Evolutionary conservation across 2,113 vertebrate genomes (phyloP), one percentile per base, ranked within the genome.

Genomic region (Hippocampus mohnikei): DNA sequence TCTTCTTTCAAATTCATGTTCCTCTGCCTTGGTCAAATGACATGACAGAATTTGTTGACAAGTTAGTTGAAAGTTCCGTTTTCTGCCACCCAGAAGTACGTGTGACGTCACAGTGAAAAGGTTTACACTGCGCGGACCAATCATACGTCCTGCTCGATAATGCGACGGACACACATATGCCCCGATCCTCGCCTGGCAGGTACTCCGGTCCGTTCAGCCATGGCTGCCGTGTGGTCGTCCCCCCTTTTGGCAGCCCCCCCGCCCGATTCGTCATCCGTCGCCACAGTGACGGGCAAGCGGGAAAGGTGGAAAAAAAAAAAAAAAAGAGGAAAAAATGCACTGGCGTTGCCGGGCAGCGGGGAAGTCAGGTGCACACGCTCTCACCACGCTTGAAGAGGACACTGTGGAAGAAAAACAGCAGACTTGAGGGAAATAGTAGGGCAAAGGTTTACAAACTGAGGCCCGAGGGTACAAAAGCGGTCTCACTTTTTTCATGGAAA

Each of bases 361-460:
- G 89, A 90, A 92, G 90, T 90, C 92, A 87, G 88, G 84, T 90
- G 91, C 89, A 90, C 89, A 90, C 75, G 83, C 81, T 85, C 93
- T 99, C 95, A 99, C 97, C 97, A 99, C 79, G 97, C 97, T 93
- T 98, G 96, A 81, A 98, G 93, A 82, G 97, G 97, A 93, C 97
- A 99, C 97, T 99, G 58, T 33, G 92, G 13, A 77, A 67, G 70
- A 27, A 72, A 72, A 74, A 74, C 58, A 33, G 27, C 12, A 20
- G 13, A 29, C 58, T 16, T 29, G 15, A 84, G 68, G 11, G 13
- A 46, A 27, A 46, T 58, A 73, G 59, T 81, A 50, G 80, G 76
- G 70, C 40, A 68, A 69, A 72, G 64, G 25, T 73, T 67, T 46
- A 11, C 52, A 27, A 58, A 1, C 1, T 13, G 55, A 58, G 25